Base-by-base conservation (phyloP, 2,113 vertebrate genomes). In the Seriola quinqueradiata region DNA sequence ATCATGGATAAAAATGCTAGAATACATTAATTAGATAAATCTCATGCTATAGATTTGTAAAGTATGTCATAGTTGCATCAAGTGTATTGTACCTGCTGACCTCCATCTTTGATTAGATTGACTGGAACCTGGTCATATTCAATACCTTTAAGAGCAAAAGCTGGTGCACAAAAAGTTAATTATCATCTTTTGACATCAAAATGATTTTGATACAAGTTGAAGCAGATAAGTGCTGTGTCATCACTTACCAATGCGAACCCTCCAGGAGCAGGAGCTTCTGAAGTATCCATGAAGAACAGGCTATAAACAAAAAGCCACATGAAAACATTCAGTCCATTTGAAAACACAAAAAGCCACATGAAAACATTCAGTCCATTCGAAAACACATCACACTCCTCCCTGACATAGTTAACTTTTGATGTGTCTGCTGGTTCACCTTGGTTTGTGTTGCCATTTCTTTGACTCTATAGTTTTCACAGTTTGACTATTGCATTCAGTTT, bases 241-340 rank as follows among this genome's bases (percentile, higher is more conserved):
- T 9, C 19, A 81, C 97, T 97, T 95, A 99, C 98, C 98, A 0
- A 98, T 98, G 84, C 98, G 95, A 44, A 99, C 98, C 91, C 98
- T 96, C 98, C 98, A 99, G 8, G 98, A 96, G 83, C 98, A 99
- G 77, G 98, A 99, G 75, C 98, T 99, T 94, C 97, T 96, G 94
- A 97, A 99, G 92, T 99, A 99, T 87, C 97, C 96, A 76, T 99
- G 96, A 70, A 99, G 97, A 77, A 98, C 72, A 0, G 98, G 97
- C 98, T 99, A 86, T 4, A 25, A 34, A 88, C 25, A 55, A 48
- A 38, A 42, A 81, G 1, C 0, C 25, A 75, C 38, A 64, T 4
- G 65, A 36, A 73, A 73, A n/a, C 0, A 16, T 9, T 58, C 0
- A 87, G 1, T 73, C 38, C 34, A 40, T 34, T 60, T 28, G 4